Evolutionary conservation across 2,113 vertebrate genomes (phyloP), one percentile per base, ranked within the genome.

Genomic region (Lepisosteus osseus): DNA sequence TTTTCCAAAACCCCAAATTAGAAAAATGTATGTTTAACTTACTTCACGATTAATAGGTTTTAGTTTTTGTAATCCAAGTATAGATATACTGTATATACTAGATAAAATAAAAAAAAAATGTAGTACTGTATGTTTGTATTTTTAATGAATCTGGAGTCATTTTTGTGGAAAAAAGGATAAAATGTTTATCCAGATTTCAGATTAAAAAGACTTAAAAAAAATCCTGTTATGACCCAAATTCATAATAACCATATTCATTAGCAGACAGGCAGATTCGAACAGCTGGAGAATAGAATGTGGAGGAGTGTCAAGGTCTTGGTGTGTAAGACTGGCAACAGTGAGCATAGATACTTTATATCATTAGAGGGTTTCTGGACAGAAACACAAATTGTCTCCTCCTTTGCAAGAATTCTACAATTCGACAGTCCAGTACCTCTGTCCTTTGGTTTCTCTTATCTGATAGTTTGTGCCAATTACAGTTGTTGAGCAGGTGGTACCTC

Each of bases 401-500:
- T 86, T 84, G 82, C 84, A 86, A 83, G 83, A 80, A 81, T 80
- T 81, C 85, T 87, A 87, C 86, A 61, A 84, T 79, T 79, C 81
- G 74, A 12, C 82, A 79, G 82, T 84, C 87, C 79, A 63, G 80
- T 79, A 86, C 85, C 86, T 84, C 84, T 86, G 87, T 88, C 89
- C 89, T 87, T 80, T 86, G 79, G 77, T 80, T 80, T 82, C 83
- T 85, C 84, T 88, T 83, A 85, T 88, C 88, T 85, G 86, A 87
- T 83, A 84, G 80, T 86, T 82, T 82, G 81, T 91, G 90, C 90
- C 90, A 92, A 90, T 90, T 90, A 89, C 83, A 82, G 84, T 72
- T 82, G 83, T 84, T 68, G 89, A 91, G 90, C 91, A 93, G 91
- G 91, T 92, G 90, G 90, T 86, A 90, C 88, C 80, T 90, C 73